A percentile compares a stretch with the other conserved stretches of the same genome.
phyloP scores from a whole-genome alignment of 1,140 invertebrate species.

The Holotrichia oblita region DNA sequence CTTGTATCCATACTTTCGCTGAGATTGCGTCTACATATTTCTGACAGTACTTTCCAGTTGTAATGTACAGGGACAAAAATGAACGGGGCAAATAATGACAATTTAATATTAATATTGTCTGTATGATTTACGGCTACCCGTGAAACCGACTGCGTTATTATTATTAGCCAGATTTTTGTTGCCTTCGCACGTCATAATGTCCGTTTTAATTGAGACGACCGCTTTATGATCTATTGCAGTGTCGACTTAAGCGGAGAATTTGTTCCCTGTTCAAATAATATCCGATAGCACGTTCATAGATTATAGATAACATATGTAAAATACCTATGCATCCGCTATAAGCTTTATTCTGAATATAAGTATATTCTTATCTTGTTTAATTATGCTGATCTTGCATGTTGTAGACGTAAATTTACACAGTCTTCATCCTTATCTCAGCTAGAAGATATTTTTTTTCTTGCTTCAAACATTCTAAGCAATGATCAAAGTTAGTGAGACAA shows the following conservation, averaged over 20 bases:
- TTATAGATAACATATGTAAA: slow-evolving; percentile 3
- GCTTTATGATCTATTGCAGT: slow-evolving; percentile 18
- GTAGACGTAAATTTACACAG: too few species aligned
- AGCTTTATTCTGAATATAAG: background rate
- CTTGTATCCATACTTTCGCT: too few species aligned
- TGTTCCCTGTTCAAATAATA: slow-evolving; percentile 15
- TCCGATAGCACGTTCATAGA: slow-evolving; percentile 10
- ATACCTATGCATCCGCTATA: background rate
- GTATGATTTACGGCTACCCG: slow-evolving; percentile 48
- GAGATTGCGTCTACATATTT: too few species aligned
- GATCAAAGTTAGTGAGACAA: too few species aligned
- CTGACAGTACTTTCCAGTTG: background rate
- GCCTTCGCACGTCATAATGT: slow-evolving; percentile 42
- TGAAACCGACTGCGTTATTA: slow-evolving; percentile 50
- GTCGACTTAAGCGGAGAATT: slow-evolving; percentile 26
- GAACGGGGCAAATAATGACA: slow-evolving; percentile 48
- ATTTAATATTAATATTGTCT: slow-evolving; percentile 53
- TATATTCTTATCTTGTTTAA: slow-evolving; percentile 2
- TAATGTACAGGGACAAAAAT: slow-evolving; percentile 38
- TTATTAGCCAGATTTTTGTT: slow-evolving; percentile 51
- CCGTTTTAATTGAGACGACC: slow-evolving; percentile 51
- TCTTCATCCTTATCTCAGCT: too few species aligned
- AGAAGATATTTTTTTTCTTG: too few species aligned
- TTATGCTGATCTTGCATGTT: slow-evolving; percentile 5
- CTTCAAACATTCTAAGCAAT: too few species aligned